Evolutionary conservation across 2,113 vertebrate genomes (phyloP), one percentile per base, ranked within the genome.

Genomic region (Trinectes maculatus): DNA sequence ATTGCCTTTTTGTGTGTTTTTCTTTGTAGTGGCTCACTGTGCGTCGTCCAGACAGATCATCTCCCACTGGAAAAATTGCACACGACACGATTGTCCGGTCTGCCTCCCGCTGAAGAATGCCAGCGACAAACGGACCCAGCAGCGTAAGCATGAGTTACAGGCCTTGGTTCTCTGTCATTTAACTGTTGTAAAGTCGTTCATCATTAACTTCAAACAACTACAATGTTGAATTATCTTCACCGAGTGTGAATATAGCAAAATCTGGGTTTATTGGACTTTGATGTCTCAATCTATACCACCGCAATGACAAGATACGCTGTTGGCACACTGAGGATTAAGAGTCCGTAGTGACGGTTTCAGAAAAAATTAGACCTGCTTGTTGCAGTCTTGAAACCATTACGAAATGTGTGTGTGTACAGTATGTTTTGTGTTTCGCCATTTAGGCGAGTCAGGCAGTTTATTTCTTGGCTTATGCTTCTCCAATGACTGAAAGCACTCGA

Each of bases 11-110:
- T 49, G 19, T 36, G 1, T 55, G 2, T n/a, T 74, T 77, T 15
- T 77, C 11, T 55, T 80, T 85, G 28, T 90, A 99, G 97, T 99
- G 93, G 97, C 97, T 90, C 97, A 99, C 84, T 99, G 97, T 92
- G 97, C 97, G 74, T 99, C 97, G 64, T 99, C 97, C 16, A 95
- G 97, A 92, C 97, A 99, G 93, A 99, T 99, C 92, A 98, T 99
- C 89, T 98, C 97, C 84, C 97, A 99, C 84, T 93, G 92, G 92
- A 93, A 93, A 86, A 93, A 93, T 70, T 93, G 92, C 82, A 93
- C 92, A 13, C 84, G 91, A 44, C 92, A 93, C 16, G 92, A 93
- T 85, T 93, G 92, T 79, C 92, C 92, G 1, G 92, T 93, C 57
- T 93, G 92, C 76, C 85, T 93, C 60, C 91, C 92, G 10, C 83